Conservation (phyloP, 2,797 vertebrate genomes). For the Gymnopithys bicolor region DNA sequence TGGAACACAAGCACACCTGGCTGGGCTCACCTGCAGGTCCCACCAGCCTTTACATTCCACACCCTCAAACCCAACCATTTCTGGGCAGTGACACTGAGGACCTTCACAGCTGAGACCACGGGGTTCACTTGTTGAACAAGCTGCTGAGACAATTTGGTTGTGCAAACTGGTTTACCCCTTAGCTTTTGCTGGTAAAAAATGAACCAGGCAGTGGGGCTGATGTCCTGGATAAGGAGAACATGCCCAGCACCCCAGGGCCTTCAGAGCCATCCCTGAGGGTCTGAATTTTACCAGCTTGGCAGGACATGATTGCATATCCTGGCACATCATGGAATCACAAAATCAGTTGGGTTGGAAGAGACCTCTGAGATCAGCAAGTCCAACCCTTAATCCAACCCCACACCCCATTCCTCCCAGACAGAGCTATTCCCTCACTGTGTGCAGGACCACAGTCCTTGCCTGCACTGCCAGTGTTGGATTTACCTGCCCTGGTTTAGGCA, state of each 20-base stretch:
- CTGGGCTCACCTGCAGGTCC: background rate
- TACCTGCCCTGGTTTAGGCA: background rate
- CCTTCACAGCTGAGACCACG: background rate
- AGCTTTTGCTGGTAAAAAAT: background rate
- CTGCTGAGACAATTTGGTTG: background rate
- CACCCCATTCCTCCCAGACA: background rate
- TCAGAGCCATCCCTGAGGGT: background rate
- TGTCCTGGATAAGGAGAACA: background rate
- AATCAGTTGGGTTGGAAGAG: too few species aligned
- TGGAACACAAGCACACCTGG: background rate
- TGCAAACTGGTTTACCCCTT: background rate
- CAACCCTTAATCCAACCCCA: too few species aligned
- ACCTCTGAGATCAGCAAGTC: too few species aligned
- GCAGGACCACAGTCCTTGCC: background rate
- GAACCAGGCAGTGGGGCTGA: background rate
- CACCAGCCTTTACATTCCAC: background rate
- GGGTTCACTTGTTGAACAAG: background rate
- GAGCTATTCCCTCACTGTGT: rapidly evolving
- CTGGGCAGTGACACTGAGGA: background rate
- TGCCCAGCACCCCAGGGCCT: rapidly evolving
- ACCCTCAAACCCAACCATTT: background rate
- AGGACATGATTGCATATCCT: background rate
- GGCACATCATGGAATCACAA: background rate
- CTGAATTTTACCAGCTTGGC: background rate
- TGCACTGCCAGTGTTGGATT: rapidly evolving